Evolutionary conservation across 2,113 vertebrate species (phyloP), one percentile per base, ranked within the genome.

Genomic region (Propithecus coquereli): DNA sequence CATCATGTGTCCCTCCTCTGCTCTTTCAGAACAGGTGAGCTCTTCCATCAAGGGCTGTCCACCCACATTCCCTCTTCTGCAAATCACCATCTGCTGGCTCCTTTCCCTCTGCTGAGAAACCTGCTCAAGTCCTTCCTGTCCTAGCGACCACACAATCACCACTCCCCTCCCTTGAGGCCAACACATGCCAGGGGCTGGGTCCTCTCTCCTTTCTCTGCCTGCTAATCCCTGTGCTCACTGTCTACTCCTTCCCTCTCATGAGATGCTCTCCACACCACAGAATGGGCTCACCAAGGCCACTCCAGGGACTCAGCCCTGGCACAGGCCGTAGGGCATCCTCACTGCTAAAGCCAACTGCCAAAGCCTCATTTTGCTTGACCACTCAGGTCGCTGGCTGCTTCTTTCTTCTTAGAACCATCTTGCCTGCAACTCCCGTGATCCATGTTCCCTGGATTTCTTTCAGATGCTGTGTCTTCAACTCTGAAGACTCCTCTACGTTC

Each of bases 111-210:
- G 20, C 77, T 63, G 25, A 73, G 87, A 88, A 47, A 70, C 30
- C 34, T 43, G 32, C n/a, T 70, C 12, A 16, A 8, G 66, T 30
- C 50, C 47, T 40, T 27, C 27, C n/a, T 76, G 80, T 4, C 66
- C 45, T 16, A 9, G 32, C 66, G 37, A 12, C 30, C 2, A 25
- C 59, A 47, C 5, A 14, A 3, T 54, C 18, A 5, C 25, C 23
- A 6, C 27, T 27, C 71, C 47, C 23, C 4, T 71, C 25, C 23
- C 47, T 45, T 2, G 1, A 14, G 1, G 23, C 32, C 16, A 5
- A n/a, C 18, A 34, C 83, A n/a, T 0, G 27, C 6, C 12, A 8
- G 1, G 0, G 2, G 11, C 30, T 8, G 1, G 0, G 1, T 6
- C 9, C 30, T 34, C 40, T 12, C 32, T 65, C 57, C 23, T 5